phyloP scores from a whole-genome alignment of 1,140 invertebrate genomes.

The Drosophila obscura region DNA sequence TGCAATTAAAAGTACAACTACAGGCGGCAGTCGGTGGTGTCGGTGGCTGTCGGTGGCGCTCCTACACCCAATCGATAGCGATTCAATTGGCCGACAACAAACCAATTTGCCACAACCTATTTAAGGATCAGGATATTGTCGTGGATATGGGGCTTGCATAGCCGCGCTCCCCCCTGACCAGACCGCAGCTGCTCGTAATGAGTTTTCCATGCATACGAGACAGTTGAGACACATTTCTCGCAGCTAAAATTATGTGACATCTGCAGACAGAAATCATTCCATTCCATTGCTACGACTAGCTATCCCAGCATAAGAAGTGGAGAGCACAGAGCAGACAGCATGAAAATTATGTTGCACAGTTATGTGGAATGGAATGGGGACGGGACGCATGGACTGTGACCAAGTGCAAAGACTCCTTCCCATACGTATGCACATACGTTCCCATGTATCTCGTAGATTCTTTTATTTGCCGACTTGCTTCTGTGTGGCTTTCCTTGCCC shows the following conservation, averaged over 20 bases:
- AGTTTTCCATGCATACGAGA: conserved; percentile 42
- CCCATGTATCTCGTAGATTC: conserved; percentile 5
- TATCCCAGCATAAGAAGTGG: neutral
- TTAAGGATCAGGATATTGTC: conserved; percentile 27
- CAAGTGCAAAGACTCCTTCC: neutral
- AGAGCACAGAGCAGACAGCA: conserved; percentile 2
- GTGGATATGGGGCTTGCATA: neutral
- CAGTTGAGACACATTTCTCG: conserved; percentile 20
- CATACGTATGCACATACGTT: neutral
- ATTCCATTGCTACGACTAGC: neutral
- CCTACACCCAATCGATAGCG: conserved; percentile 46
- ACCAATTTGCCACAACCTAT: conserved; percentile 44
- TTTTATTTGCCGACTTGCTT: conserved; percentile 8
- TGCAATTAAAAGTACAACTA: conserved; percentile 69
- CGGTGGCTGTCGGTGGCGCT: conserved; percentile 11
- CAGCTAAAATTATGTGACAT: conserved; percentile 45
- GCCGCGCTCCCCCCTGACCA: no score
- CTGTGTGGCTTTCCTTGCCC: neutral
- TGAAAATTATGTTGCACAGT: conserved; percentile 37
- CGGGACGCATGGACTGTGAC: conserved; percentile 1
- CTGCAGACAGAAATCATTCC: conserved; percentile 51
- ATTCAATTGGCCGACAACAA: conserved; percentile 51
- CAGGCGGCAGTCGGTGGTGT: conserved; percentile 1
- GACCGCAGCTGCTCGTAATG: conserved; percentile 45
- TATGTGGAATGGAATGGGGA: conserved; percentile 9